Evolutionary conservation across 2,113 vertebrate species (phyloP), one percentile per base, ranked within the genome.

Genomic region (Hippocampus barbouri): DNA sequence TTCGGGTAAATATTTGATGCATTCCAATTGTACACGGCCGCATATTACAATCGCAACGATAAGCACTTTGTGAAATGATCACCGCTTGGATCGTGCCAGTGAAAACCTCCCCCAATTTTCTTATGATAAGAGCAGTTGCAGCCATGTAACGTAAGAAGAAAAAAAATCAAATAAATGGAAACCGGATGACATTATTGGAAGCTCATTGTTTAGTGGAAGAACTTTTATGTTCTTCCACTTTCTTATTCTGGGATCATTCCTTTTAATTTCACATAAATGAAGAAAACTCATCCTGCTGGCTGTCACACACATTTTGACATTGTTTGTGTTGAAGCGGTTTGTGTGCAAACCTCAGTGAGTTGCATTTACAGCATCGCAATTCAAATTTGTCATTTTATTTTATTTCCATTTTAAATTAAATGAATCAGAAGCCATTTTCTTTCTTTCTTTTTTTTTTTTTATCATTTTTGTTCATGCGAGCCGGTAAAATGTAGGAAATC

Each of bases 331-430:
- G 18, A 4, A 16, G 64, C 40, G 68, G 49, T 59, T 78, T 63
- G 25, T 66, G 25, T 69, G 38, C 51, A 70, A 75, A 61, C n/a
- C 64, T 69, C 43, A 8, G 34, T 60, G 65, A 62, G 51, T 40
- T 27, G 25, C 38, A 40, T 20, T 69, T 65, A 30, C 25, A n/a
- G 5, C 18, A 20, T 20, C 18, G 47, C 15, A 43, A 56, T 30
- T 34, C 62, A n/a, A 25, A 57, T 14, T 15, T 15, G 54, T 25
- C n/a, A 57, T 61, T 18, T 38, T 38, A 38, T 41, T n/a, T n/a
- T 1, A 40, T 21, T 40, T 40, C 5, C 2, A 14, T 65, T 45
- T 45, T 8, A 65, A 30, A 18, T 30, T 1, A 60, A 27, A 59
- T 27, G 4, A 14, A 59, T 59, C 25, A 25, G 0, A 53, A 12